A percentile compares a stretch with the other conserved stretches of the same genome.
Evolutionary conservation across 1,140 invertebrate genomes (phyloP).

Genomic region (Drosophila guanche): DNA sequence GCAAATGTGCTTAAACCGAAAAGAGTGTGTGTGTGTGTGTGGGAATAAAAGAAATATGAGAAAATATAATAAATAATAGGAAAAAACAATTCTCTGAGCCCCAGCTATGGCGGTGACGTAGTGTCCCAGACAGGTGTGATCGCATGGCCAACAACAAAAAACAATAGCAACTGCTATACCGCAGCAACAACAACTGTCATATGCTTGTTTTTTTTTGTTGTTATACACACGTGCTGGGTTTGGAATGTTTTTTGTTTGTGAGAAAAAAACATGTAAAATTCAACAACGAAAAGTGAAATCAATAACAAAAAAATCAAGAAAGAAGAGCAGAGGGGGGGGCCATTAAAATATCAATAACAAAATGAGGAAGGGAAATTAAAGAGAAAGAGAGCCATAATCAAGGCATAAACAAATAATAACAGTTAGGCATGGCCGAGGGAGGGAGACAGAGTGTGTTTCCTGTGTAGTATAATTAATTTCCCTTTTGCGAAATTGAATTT

Average conservation of each 20-base stretch:
- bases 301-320: conserved; percentile 58
- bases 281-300: conserved; percentile 70
- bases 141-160: not conserved
- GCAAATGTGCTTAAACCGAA: conserved; percentile 1
- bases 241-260: conserved; percentile 2
- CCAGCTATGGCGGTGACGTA: too few species aligned
- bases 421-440: conserved; percentile 25
- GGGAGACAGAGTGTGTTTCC: conserved; percentile 24
- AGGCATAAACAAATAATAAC: conserved; percentile 35
- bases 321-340: conserved; percentile 3
- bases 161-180: too few species aligned
- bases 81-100: not conserved
- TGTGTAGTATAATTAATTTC: conserved; percentile 23
- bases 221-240: not conserved
- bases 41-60: conserved; percentile 19
- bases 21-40: not conserved
- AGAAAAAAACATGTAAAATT: conserved; percentile 47
- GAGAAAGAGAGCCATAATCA: conserved; percentile 22
- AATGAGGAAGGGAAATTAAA: conserved; percentile 24
- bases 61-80: conserved; percentile 1
- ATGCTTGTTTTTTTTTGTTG: not conserved
- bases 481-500: conserved; percentile 57
- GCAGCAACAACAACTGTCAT: too few species aligned
- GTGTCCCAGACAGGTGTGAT: conserved; percentile 3
- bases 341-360: conserved; percentile 37